Percentiles rank a stretch among this genome's conserved stretches.
These are phyloP conservation scores for Fundulus diaphanus DNA, from an alignment of 2,797 vertebrate species.

Conservation along the genomic window DNA sequence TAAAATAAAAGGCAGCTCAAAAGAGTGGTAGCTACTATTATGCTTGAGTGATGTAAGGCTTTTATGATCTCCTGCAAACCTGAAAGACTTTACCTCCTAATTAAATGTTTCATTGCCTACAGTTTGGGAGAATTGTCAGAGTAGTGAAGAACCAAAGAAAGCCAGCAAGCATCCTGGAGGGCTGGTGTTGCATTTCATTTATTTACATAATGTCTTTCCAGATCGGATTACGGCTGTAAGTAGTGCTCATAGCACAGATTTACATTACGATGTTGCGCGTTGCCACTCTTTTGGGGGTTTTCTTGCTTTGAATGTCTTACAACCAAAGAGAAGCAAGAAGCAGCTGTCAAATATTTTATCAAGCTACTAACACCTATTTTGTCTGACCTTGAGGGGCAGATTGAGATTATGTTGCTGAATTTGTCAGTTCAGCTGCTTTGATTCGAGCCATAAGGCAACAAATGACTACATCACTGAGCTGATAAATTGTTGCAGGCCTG, in stretches of 20 bases:
- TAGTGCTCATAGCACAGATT: conserved; percentile 20
- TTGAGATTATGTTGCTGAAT: conserved; percentile 45
- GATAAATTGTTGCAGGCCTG: conserved; percentile 35
- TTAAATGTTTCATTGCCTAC: neutral
- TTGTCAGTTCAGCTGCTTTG: conserved; percentile 54
- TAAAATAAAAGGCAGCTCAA: conserved; percentile 44
- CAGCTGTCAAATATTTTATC: conserved; percentile 43
- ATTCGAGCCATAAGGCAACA: conserved; percentile 54
- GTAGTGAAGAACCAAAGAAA: neutral
- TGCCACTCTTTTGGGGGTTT: conserved; percentile 29
- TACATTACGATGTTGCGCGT: conserved; percentile 33
- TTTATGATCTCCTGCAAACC: conserved; percentile 15
- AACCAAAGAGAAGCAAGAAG: conserved; percentile 57
- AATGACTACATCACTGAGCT: conserved; percentile 48
- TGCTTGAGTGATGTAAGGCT: conserved; percentile 41
- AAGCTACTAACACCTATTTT: conserved; percentile 47
- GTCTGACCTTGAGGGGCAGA: conserved; percentile 51
- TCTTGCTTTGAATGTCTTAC: conserved; percentile 57
- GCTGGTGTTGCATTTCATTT: neutral
- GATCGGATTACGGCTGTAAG: conserved; percentile 4
- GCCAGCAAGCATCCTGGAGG: neutral
- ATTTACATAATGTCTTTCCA: neutral
- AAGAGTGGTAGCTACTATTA: conserved; percentile 55
- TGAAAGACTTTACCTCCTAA: conserved; percentile 2
- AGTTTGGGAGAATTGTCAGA: neutral